Percentiles rank a stretch among this genome's conserved stretches.
These are phyloP conservation scores for Cydia pomonella DNA, from an alignment of 1,140 invertebrate species.

Conservation along the genomic window DNA sequence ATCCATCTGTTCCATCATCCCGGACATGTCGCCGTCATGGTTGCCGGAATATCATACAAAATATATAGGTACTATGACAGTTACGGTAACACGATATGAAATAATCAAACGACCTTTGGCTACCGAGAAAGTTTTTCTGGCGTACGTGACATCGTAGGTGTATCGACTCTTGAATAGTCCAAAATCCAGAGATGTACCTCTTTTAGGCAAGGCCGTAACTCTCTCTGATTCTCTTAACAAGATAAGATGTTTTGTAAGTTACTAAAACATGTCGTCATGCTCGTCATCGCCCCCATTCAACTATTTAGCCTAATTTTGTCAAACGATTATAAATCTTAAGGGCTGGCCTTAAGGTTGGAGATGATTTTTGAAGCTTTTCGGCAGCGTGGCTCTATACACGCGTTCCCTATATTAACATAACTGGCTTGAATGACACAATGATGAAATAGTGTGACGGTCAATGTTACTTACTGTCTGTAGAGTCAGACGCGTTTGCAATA, in stretches of 20 bases:
- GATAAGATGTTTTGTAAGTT: background rate
- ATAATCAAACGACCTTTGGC: constrained; percentile 2
- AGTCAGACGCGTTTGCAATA: background rate
- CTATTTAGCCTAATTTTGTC: background rate
- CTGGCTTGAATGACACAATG: background rate
- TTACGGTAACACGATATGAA: background rate
- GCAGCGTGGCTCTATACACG: background rate
- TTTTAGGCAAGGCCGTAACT: background rate
- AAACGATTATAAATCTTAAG: background rate
- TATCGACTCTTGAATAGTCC: background rate
- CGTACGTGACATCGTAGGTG: constrained; percentile 8
- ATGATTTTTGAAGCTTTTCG: background rate
- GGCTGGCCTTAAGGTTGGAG: background rate
- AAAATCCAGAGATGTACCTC: constrained; percentile 2
- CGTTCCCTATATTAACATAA: background rate
- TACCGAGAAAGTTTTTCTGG: background rate
- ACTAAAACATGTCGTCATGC: background rate
- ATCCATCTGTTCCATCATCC: no score
- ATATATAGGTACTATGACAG: background rate
- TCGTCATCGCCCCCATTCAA: background rate
- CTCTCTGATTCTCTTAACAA: background rate
- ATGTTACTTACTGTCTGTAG: background rate
- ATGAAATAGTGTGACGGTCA: background rate
- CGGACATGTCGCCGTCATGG: no score
- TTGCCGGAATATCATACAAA: background rate